Evolutionary conservation across 2,113 vertebrate species (phyloP).

Genomic region (Nerophis ophidion): DNA sequence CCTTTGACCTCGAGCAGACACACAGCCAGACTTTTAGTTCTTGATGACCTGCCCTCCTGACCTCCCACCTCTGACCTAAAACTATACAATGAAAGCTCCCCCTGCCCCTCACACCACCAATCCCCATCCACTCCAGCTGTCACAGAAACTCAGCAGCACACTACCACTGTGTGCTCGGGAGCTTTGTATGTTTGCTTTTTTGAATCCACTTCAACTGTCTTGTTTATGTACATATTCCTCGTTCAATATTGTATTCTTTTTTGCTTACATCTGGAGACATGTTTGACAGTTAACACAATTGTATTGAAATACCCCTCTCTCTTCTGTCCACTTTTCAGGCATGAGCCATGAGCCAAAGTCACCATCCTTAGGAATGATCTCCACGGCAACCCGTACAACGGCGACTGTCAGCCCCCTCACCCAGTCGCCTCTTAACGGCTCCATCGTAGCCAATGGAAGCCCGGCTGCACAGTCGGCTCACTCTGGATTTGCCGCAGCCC

Average conservation of each 20-base stretch:
- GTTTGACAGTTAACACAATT: constrained; percentile 5
- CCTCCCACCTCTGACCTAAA: constrained; percentile 56
- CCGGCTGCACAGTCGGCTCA: constrained; percentile 89
- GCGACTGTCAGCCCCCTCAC: constrained; percentile 98
- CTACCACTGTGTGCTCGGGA: constrained; percentile 11
- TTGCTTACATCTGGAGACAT: constrained; percentile 3
- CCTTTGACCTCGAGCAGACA: constrained; percentile 40
- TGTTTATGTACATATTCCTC: background rate
- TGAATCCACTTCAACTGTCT: background rate
- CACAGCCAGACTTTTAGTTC: constrained; percentile 33
- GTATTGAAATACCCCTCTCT: constrained; percentile 26
- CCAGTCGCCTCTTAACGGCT: constrained; percentile 93
- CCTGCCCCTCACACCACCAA: constrained; percentile 30
- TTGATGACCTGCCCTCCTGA: constrained; percentile 50
- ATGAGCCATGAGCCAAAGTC: constrained; percentile 99
- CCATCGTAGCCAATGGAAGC: constrained; percentile 95
- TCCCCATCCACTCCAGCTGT: constrained; percentile 58
- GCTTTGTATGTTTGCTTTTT: background rate
- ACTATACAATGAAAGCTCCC: constrained; percentile 38
- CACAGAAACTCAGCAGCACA: constrained; percentile 40
- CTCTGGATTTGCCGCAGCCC: constrained; percentile 96
- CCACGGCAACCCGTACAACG: constrained; percentile 93
- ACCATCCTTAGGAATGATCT: constrained; percentile 99
- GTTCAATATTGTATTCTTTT: background rate
- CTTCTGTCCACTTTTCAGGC: constrained; percentile 76